These are phyloP conservation scores for Hexactinellida sp. DNA, from an alignment of 37 sponge, comb jelly and placozoan species.

Conservation along the genomic window DNA sequence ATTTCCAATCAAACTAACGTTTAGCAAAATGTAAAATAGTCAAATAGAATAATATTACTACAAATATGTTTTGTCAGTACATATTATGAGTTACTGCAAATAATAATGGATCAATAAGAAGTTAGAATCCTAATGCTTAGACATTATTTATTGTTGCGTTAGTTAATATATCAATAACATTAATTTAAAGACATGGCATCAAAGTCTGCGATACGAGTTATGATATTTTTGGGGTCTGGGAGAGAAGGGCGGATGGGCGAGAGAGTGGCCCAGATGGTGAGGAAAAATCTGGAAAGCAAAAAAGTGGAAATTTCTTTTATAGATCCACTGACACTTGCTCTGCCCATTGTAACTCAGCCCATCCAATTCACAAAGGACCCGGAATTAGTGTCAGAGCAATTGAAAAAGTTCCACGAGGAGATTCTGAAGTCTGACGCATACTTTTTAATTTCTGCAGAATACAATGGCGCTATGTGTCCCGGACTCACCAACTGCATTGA, in stretches of 20 bases:
- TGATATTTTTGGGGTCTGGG: conserved; percentile 64
- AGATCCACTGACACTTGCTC: conserved; percentile 60
- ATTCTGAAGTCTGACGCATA: conserved; percentile 57
- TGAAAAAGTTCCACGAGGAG: conserved; percentile 43
- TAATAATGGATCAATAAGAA: too few species aligned
- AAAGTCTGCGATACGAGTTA: conserved; percentile 44
- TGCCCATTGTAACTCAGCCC: conserved; percentile 67
- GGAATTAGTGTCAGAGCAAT: conserved; percentile 33
- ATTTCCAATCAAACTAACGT: too few species aligned
- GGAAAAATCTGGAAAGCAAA: conserved; percentile 31
- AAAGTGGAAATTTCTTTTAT: conserved; percentile 22
- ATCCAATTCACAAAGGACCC: conserved; percentile 43
- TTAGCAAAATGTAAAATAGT: too few species aligned
- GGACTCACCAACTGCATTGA: conserved; percentile 84
- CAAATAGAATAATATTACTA: too few species aligned
- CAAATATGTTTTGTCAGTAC: too few species aligned
- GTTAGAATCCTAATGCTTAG: too few species aligned
- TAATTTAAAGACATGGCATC: conserved; percentile 20
- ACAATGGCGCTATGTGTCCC: conserved; percentile 82
- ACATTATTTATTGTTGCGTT: too few species aligned
- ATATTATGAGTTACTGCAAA: too few species aligned
- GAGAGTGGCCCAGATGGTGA: conserved; percentile 54
- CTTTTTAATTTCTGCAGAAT: conserved; percentile 61
- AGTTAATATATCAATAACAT: too few species aligned
- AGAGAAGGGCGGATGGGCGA: conserved; percentile 49